Conservation (phyloP, 2,888 invertebrate genomes). For the Rotaria socialis region DNA sequence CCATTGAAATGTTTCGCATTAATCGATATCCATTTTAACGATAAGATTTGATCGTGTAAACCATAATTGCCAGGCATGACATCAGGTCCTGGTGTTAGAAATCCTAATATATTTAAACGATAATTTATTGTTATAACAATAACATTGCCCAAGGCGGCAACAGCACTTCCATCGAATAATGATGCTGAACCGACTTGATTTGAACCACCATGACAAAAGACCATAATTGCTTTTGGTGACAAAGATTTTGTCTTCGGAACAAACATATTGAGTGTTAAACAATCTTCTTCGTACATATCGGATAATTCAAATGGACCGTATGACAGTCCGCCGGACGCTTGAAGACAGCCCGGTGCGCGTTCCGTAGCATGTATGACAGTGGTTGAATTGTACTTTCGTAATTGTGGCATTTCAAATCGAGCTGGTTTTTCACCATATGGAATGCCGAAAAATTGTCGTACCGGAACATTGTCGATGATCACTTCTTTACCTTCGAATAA, state of each 20-base stretch:
- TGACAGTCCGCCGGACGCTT: conserved; percentile 38
- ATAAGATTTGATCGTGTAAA: conserved; percentile 42
- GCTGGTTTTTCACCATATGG: conserved; percentile 43
- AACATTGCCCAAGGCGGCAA: conserved; percentile 41
- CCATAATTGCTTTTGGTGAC: conserved; percentile 30
- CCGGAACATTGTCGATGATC: neutral
- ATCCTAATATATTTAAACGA: conserved; percentile 41
- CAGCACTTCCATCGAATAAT: conserved; percentile 42
- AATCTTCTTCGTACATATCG: conserved; percentile 41
- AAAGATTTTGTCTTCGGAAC: neutral
- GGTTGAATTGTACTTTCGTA: conserved; percentile 34
- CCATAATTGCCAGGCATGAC: conserved; percentile 37
- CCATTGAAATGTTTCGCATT: conserved; percentile 39
- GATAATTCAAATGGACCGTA: conserved; percentile 44
- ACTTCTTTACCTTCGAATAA: conserved; percentile 35
- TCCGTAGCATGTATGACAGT: neutral
- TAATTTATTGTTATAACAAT: conserved; percentile 43
- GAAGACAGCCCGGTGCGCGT: conserved; percentile 33
- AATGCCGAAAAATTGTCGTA: conserved; percentile 38
- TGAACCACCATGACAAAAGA: conserved; percentile 45
- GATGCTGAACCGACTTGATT: conserved; percentile 40
- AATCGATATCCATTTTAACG: conserved; percentile 40
- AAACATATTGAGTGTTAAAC: conserved; percentile 41
- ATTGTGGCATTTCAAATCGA: conserved; percentile 35
- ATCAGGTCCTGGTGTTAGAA: conserved; percentile 25